phyloP scores from a whole-genome alignment of 2,797 vertebrate species.

The Molossus molossus region DNA sequence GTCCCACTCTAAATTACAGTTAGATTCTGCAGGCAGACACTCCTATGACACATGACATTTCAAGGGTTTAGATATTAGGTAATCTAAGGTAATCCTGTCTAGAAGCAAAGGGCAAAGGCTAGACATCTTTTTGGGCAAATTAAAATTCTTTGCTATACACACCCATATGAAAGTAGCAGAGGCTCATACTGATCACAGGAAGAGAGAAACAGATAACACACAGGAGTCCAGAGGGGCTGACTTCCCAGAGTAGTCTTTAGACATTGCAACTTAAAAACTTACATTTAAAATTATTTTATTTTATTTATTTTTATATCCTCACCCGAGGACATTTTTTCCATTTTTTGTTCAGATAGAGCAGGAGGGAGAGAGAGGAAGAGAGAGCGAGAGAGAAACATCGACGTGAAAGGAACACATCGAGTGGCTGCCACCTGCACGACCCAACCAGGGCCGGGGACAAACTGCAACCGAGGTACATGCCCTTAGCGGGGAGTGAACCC shows the following conservation, averaged over 20 bases:
- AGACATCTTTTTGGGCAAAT: neutral
- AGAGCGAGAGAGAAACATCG: no score
- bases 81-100: neutral
- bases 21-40: neutral
- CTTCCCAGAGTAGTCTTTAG: neutral
- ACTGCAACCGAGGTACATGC: no score
- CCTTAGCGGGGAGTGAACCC: no score
- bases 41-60: neutral
- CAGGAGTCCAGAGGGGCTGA: neutral
- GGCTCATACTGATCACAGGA: neutral
- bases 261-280: neutral
- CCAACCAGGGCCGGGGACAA: no score
- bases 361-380: no score
- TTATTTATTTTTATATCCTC: no score
- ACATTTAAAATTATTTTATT: neutral
- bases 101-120: neutral
- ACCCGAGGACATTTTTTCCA: no score
- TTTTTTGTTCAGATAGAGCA: no score
- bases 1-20: neutral
- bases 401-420: no score
- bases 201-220: neutral
- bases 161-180: neutral
- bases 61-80: neutral
- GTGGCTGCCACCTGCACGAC: no score
- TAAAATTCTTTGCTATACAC: neutral